A percentile compares a stretch with the other conserved stretches of the same genome.
Conservation (phyloP, 1,140 invertebrate species). For the Drosophila rhopaloa region DNA sequence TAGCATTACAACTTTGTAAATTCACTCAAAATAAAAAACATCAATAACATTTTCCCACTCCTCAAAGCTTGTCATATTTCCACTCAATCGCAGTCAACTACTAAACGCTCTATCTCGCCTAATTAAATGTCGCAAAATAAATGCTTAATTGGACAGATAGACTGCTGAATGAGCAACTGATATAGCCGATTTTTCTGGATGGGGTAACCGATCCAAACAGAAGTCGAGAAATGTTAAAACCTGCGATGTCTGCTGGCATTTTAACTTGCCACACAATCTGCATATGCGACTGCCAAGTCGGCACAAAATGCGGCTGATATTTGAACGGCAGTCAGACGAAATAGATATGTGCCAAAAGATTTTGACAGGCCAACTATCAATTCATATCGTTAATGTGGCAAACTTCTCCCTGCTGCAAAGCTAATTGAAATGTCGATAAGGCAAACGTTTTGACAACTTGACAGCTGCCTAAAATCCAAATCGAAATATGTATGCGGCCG, state of each 20-base stretch:
- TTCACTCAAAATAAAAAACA: too few species aligned
- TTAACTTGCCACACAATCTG: slow-evolving; percentile 68
- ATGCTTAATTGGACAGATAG: slow-evolving; percentile 81
- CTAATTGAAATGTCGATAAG: slow-evolving; percentile 81
- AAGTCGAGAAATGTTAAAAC: slow-evolving; percentile 42
- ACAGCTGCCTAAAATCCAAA: slow-evolving; percentile 47
- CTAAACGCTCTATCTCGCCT: slow-evolving; percentile 62
- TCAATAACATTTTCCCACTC: slow-evolving; percentile 8
- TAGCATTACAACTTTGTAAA: too few species aligned
- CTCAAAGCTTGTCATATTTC: slow-evolving; percentile 42
- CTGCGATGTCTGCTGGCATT: slow-evolving; percentile 58
- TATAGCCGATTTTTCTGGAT: slow-evolving; percentile 15
- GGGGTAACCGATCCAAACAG: slow-evolving; percentile 19
- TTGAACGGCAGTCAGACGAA: slow-evolving; percentile 65
- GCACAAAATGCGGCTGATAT: slow-evolving; percentile 46
- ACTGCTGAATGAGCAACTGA: slow-evolving; percentile 68
- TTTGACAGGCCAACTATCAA: slow-evolving; percentile 75
- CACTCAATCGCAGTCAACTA: slow-evolving; percentile 33
- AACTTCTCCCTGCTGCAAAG: slow-evolving; percentile 45
- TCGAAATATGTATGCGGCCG: neutral
- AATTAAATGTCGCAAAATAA: slow-evolving; percentile 75
- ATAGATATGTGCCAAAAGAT: slow-evolving; percentile 79
- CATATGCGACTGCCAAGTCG: slow-evolving; percentile 50
- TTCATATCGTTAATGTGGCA: slow-evolving; percentile 53
- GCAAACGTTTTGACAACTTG: slow-evolving; percentile 64